Percentiles rank a stretch among this genome's conserved stretches.
Conservation (phyloP, 2,888 invertebrate species). For the Tetragonisca angustula region DNA sequence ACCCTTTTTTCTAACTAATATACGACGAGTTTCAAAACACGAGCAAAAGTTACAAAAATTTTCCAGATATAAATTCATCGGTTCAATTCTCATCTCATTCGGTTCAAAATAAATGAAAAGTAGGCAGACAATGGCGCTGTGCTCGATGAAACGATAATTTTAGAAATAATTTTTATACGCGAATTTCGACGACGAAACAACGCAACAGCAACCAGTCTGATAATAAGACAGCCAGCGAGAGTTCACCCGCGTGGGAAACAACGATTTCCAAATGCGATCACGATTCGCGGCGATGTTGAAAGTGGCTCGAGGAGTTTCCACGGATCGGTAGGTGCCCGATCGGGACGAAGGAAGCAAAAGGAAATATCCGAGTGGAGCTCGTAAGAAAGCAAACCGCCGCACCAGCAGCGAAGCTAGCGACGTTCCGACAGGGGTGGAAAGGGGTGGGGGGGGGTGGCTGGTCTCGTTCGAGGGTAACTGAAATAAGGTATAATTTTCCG, state of each 20-base stretch:
- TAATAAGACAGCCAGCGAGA: not conserved
- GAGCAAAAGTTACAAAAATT: no score
- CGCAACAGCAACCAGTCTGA: no score
- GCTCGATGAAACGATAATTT: no score
- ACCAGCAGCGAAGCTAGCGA: not conserved
- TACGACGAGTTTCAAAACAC: no score
- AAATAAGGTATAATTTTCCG: constrained; percentile 84
- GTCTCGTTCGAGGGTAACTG: constrained; percentile 73
- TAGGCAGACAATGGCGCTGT: no score
- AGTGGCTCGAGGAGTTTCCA: constrained; percentile 24
- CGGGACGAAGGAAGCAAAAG: not conserved
- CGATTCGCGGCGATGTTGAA: not conserved
- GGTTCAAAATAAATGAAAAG: no score
- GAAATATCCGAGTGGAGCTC: constrained; percentile 65
- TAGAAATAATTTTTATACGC: no score
- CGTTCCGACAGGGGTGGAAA: not conserved
- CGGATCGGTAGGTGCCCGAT: not conserved
- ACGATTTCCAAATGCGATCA: constrained; percentile 9
- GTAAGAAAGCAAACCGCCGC: constrained; percentile 40
- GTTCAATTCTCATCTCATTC: no score
- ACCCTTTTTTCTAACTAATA: no score
- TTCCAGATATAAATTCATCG: no score
- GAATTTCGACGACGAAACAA: no score
- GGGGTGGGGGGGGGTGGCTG: not conserved
- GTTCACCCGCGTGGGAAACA: not conserved